Conservation (phyloP, 2,888 invertebrate genomes). For the Melieria picta region DNA sequence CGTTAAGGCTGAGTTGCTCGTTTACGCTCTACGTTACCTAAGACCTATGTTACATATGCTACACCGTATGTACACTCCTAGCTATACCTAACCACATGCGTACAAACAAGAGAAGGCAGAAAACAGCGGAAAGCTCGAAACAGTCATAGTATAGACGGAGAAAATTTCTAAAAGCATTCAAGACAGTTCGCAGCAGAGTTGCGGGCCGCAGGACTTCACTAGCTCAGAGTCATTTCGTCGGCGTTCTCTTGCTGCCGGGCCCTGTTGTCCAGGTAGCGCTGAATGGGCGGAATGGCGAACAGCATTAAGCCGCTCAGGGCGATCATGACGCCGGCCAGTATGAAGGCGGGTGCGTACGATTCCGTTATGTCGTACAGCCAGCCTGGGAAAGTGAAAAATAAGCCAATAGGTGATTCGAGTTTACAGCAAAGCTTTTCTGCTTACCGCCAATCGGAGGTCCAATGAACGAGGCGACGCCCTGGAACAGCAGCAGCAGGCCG, state of each 20-base stretch:
- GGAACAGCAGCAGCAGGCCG: conserved; percentile 89
- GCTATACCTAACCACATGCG: too few relatives aligned
- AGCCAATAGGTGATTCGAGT: background rate
- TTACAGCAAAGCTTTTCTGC: conserved; percentile 18
- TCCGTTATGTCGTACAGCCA: conserved; percentile 80
- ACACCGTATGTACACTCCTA: too few relatives aligned
- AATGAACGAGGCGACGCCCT: conserved; percentile 91
- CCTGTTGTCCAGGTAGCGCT: conserved; percentile 65
- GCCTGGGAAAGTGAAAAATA: conserved; percentile 69
- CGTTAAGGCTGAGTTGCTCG: too few relatives aligned
- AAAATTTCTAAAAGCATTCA: too few relatives aligned
- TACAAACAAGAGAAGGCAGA: too few relatives aligned
- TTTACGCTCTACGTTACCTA: too few relatives aligned
- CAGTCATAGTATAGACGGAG: too few relatives aligned
- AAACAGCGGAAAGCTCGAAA: too few relatives aligned
- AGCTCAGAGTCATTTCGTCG: conserved; percentile 56
- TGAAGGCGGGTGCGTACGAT: conserved; percentile 89
- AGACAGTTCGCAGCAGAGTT: too few relatives aligned
- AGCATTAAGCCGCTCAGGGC: conserved; percentile 88
- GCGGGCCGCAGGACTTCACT: conserved; percentile 41
- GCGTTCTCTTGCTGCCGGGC: conserved; percentile 44
- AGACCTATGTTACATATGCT: too few relatives aligned
- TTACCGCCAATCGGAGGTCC: conserved; percentile 94
- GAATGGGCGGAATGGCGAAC: conserved; percentile 81
- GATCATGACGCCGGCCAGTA: conserved; percentile 86